Conservation (phyloP, 2,113 vertebrate species). For the Vicugna pacos region DNA sequence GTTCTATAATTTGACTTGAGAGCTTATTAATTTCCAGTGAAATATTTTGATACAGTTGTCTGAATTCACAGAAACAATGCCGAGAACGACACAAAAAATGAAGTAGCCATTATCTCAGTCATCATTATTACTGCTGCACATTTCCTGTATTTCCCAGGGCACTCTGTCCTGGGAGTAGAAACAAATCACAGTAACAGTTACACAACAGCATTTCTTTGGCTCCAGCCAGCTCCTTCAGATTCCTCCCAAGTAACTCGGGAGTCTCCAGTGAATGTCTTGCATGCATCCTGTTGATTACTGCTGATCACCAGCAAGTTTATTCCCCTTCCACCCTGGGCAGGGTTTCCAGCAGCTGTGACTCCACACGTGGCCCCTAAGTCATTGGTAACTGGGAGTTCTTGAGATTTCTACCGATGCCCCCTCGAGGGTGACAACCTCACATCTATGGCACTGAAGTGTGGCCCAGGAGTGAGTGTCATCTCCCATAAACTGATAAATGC, state of each 20-base stretch:
- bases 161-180: constrained; percentile 34
- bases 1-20: constrained; percentile 64
- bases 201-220: background rate
- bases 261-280: background rate
- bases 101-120: constrained; percentile 36
- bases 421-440: background rate
- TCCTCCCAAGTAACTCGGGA: background rate
- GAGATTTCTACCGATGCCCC: background rate
- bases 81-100: background rate
- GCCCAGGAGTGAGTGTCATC: background rate
- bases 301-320: background rate
- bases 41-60: constrained; percentile 63
- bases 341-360: background rate
- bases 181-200: background rate
- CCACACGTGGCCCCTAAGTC: rapidly evolving
- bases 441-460: background rate
- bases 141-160: background rate
- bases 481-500: background rate
- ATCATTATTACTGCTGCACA: background rate
- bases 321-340: background rate
- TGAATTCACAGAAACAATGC: constrained; percentile 25
- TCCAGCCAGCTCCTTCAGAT: background rate
- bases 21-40: constrained; percentile 67
- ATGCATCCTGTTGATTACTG: background rate
- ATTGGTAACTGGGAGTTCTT: background rate